Conservation (phyloP, 2,797 vertebrate genomes). For the Myotis daubentonii region DNA sequence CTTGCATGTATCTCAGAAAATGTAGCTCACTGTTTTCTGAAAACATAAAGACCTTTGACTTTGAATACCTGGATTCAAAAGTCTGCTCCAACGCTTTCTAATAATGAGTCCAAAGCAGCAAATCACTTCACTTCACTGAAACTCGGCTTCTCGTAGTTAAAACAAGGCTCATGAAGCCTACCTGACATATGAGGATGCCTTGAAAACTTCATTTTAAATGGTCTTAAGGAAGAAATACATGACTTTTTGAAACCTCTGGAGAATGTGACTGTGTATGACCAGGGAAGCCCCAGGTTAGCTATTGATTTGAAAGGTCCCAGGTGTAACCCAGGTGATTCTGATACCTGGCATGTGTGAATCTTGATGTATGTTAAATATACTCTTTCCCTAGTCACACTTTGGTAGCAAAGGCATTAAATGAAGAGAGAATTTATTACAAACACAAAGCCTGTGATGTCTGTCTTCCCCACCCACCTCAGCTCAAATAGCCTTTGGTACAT, state of each 20-base stretch:
- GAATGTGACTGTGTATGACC: conserved; percentile 76
- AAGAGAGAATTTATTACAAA: conserved; percentile 62
- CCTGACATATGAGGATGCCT: conserved; percentile 76
- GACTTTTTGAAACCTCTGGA: conserved; percentile 67
- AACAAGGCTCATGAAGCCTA: not conserved
- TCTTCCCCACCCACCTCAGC: not conserved
- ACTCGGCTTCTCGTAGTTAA: not conserved
- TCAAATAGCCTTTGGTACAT: conserved; percentile 38
- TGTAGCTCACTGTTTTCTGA: not conserved
- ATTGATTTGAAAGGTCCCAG: conserved; percentile 72
- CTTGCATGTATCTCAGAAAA: not conserved
- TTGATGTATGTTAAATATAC: conserved; percentile 56
- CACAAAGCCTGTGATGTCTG: conserved; percentile 55
- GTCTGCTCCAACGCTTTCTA: not conserved
- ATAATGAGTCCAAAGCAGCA: not conserved
- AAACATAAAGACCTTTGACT: not conserved
- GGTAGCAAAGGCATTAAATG: conserved; percentile 72
- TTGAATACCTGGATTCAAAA: not conserved
- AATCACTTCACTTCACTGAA: not conserved
- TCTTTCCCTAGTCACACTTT: conserved; percentile 57
- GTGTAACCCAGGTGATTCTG: conserved; percentile 65
- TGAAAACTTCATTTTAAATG: conserved; percentile 78
- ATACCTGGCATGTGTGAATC: conserved; percentile 63
- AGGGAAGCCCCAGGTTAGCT: conserved; percentile 81
- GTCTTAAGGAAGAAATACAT: conserved; percentile 72